Evolutionary conservation across 2,113 vertebrate genomes (phyloP).

Genomic region (Calidris pygmaea): DNA sequence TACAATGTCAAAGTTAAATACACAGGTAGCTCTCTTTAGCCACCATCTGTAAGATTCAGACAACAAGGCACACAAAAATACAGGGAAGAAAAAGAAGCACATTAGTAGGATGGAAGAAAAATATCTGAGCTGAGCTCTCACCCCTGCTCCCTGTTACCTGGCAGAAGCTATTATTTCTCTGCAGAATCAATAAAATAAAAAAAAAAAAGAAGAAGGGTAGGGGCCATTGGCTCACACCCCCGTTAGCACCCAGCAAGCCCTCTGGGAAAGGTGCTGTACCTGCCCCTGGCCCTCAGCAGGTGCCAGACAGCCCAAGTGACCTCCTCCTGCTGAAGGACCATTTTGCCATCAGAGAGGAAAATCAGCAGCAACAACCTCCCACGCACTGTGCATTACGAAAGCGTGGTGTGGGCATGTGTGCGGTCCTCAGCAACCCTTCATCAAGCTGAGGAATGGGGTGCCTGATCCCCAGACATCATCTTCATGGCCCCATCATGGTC

Average conservation of each 20-base stretch:
- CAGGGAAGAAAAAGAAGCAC: not conserved
- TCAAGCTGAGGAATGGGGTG: rapidly evolving
- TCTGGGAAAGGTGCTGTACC: not conserved
- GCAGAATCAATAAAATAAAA: not conserved
- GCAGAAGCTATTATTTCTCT: not conserved
- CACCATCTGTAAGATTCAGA: not conserved
- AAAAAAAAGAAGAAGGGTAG: no score
- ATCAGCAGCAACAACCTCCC: not conserved
- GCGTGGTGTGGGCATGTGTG: rapidly evolving
- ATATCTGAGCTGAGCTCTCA: not conserved
- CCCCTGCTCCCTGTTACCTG: not conserved
- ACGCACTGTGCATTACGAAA: rapidly evolving
- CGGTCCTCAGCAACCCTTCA: not conserved
- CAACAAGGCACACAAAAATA: not conserved
- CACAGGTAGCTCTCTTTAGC: not conserved
- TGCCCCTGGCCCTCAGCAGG: not conserved
- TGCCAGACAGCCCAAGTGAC: rapidly evolving
- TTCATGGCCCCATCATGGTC: not conserved
- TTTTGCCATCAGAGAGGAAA: not conserved
- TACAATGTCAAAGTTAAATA: not conserved
- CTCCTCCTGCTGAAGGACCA: not conserved
- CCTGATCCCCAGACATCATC: not conserved
- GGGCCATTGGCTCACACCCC: not conserved
- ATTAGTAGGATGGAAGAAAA: not conserved
- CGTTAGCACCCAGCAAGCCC: rapidly evolving